Percentiles rank a stretch among this genome's conserved stretches.
Conservation (phyloP, 2,888 invertebrate species). For the Eurytoma adleriae region DNA sequence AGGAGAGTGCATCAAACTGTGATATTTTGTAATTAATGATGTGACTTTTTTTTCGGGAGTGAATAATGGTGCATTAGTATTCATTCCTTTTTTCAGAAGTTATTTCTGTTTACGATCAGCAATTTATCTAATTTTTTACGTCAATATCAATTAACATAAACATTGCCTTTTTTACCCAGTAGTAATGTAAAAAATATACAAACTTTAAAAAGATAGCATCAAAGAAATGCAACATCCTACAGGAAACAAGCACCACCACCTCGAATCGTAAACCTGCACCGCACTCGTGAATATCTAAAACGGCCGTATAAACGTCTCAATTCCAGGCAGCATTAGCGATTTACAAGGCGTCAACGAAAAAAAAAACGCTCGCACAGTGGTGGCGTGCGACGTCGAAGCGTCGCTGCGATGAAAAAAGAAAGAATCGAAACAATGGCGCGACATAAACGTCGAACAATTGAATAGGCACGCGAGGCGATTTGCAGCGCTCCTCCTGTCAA, state of each 20-base stretch:
- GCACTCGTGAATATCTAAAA: neutral
- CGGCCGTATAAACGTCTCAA: conserved; percentile 39
- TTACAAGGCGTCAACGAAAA: neutral
- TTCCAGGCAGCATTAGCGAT: neutral
- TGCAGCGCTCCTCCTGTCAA: conserved; percentile 50
- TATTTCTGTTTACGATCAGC: too few relatives aligned
- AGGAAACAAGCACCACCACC: too few relatives aligned
- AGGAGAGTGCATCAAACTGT: conserved; percentile 4
- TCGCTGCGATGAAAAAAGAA: neutral
- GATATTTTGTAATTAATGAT: conserved; percentile 20
- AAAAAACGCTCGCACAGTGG: neutral
- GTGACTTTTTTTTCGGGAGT: neutral
- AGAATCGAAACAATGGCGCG: conserved; percentile 18
- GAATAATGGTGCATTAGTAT: neutral
- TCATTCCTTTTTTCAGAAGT: too few relatives aligned
- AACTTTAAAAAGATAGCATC: neutral
- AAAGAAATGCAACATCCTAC: neutral
- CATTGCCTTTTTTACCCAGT: neutral
- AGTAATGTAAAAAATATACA: neutral
- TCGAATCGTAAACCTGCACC: neutral
- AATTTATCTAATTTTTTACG: neutral
- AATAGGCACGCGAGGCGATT: conserved; percentile 39
- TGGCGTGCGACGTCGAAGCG: neutral
- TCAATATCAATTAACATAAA: neutral
- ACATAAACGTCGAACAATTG: conserved; percentile 51